Conservation (phyloP, 2,113 vertebrate genomes). For the Astur gentilis region DNA sequence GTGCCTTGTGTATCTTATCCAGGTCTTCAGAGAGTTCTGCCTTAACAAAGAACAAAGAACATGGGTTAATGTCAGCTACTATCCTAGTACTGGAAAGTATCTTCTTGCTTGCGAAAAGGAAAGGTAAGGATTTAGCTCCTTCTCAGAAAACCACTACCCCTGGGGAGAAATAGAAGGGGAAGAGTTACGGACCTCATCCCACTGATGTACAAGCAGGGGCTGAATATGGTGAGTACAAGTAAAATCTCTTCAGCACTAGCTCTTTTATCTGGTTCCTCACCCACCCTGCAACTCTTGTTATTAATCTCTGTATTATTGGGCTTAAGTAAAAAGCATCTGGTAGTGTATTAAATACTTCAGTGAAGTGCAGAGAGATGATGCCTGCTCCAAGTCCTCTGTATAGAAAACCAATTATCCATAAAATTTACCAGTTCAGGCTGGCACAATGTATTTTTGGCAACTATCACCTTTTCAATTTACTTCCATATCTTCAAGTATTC, state of each 20-base stretch:
- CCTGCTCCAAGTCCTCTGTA: neutral
- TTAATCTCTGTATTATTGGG: neutral
- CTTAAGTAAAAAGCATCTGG: neutral
- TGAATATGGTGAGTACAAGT: neutral
- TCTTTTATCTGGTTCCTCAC: neutral
- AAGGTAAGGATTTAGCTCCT: neutral
- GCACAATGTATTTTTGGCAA: neutral
- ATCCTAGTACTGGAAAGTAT: neutral
- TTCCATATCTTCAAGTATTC: neutral
- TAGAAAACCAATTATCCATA: neutral
- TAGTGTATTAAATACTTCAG: neutral
- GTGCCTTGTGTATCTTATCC: neutral
- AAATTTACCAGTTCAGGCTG: neutral
- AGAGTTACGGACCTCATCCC: neutral
- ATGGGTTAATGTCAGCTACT: neutral
- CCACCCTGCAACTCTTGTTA: neutral
- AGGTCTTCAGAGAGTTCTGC: neutral
- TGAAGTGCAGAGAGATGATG: neutral
- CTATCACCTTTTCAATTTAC: neutral
- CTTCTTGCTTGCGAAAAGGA: neutral
- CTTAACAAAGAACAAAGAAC: neutral
- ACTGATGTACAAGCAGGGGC: neutral
- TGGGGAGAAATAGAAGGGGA: neutral
- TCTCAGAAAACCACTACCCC: neutral
- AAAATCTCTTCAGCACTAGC: neutral